Evolutionary conservation across 1,140 invertebrate species (phyloP).

Genomic region (Acyrthosiphon pisum): DNA sequence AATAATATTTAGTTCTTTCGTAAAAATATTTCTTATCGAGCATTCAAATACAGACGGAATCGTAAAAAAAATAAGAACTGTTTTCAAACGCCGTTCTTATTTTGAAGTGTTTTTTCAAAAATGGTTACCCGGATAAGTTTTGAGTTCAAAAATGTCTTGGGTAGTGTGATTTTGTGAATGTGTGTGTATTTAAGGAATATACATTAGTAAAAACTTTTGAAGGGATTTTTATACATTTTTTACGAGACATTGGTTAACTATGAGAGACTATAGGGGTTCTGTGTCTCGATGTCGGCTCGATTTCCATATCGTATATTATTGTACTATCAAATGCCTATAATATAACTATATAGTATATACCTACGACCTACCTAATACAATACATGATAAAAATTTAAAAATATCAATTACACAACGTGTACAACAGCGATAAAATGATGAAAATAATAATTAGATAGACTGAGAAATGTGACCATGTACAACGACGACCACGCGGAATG

Average conservation of each 20-base stretch:
- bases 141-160: too few species aligned
- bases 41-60: not conserved
- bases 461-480: not conserved
- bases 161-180: too few species aligned
- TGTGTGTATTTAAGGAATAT: too few species aligned
- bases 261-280: too few species aligned
- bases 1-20: too few species aligned
- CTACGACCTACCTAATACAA: not conserved
- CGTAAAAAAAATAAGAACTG: not conserved
- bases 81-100: not conserved
- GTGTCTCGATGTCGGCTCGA: not conserved
- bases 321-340: not conserved
- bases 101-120: not conserved
- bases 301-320: not conserved
- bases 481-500: not conserved
- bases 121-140: not conserved
- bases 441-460: not conserved
- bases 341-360: too few species aligned
- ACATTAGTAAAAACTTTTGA: too few species aligned
- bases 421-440: not conserved
- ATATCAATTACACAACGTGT: not conserved
- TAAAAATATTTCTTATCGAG: not conserved
- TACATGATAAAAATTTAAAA: not conserved
- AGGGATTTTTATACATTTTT: too few species aligned
- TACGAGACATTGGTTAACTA: too few species aligned